Conservation (phyloP, 2,797 vertebrate genomes). For the Helicolenus hilgendorfi region DNA sequence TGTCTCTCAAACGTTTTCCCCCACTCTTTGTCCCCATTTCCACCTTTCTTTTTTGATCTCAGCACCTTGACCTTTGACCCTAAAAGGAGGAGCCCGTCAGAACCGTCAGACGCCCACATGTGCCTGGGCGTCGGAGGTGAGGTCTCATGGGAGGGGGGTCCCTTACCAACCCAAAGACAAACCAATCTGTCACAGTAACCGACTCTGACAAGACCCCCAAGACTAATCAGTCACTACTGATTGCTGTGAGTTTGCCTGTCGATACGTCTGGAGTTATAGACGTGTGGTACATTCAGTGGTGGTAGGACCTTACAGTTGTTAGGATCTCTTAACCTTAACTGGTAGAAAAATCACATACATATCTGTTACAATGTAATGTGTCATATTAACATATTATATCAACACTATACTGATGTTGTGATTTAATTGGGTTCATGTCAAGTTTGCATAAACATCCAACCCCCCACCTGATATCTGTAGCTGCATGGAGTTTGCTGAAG, state of each 20-base stretch:
- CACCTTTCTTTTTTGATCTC: slow-evolving; percentile 30
- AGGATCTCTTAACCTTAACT: background rate
- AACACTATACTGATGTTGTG: background rate
- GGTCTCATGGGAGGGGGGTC: slow-evolving; percentile 26
- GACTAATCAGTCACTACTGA: slow-evolving; percentile 50
- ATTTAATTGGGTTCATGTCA: background rate
- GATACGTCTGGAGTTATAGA: background rate
- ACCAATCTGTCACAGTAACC: slow-evolving; percentile 76
- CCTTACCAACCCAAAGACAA: slow-evolving; percentile 28
- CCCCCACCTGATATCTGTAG: background rate
- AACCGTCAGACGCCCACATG: slow-evolving; percentile 22
- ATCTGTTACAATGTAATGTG: background rate
- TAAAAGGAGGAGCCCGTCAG: slow-evolving; percentile 11
- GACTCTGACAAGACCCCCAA: slow-evolving; percentile 44
- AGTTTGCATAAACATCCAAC: background rate
- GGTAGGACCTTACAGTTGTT: background rate
- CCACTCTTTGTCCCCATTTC: background rate
- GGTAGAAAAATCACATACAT: background rate
- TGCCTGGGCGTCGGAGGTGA: slow-evolving; percentile 43
- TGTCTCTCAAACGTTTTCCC: accelerated
- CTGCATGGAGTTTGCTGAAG: background rate
- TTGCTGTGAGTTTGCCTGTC: slow-evolving; percentile 29
- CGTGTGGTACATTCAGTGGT: background rate
- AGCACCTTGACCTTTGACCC: slow-evolving; percentile 45
- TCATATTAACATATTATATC: background rate